Evolutionary conservation across 2,888 invertebrate genomes (phyloP).

Genomic region (Luffia ferchaultella): DNA sequence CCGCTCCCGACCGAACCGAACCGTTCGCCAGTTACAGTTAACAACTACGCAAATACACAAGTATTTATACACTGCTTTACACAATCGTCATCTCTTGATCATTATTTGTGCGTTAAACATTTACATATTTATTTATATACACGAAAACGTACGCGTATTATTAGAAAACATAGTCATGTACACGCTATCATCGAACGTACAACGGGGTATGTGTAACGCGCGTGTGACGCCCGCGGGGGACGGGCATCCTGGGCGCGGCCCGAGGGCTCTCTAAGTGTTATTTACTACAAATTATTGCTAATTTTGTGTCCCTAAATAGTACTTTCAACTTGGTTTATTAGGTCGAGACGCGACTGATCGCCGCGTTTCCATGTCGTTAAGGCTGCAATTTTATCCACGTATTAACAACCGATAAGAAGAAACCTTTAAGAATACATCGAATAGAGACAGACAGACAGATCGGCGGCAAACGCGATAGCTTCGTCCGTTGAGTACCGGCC

Average conservation of each 20-base stretch:
- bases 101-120: constrained; percentile 66
- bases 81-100: constrained; percentile 39
- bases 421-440: background rate
- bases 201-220: constrained; percentile 43
- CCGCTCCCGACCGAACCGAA: background rate
- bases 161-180: constrained; percentile 47
- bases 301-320: constrained; percentile 29
- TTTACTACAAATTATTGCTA: constrained; percentile 45
- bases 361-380: background rate
- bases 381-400: background rate
- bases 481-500: too few species aligned
- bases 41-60: constrained; percentile 56
- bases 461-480: background rate
- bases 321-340: background rate
- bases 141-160: constrained; percentile 62
- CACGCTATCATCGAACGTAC: constrained; percentile 49
- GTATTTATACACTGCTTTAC: constrained; percentile 44
- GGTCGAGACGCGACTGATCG: background rate
- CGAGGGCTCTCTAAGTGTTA: constrained; percentile 20
- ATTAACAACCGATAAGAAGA: background rate
- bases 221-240: constrained; percentile 17
- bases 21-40: constrained; percentile 24
- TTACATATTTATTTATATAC: constrained; percentile 64
- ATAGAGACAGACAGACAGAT: background rate
- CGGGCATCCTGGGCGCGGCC: background rate